Base-by-base conservation (phyloP, 2,113 vertebrate species). In the Myrmecobius fasciatus region DNA sequence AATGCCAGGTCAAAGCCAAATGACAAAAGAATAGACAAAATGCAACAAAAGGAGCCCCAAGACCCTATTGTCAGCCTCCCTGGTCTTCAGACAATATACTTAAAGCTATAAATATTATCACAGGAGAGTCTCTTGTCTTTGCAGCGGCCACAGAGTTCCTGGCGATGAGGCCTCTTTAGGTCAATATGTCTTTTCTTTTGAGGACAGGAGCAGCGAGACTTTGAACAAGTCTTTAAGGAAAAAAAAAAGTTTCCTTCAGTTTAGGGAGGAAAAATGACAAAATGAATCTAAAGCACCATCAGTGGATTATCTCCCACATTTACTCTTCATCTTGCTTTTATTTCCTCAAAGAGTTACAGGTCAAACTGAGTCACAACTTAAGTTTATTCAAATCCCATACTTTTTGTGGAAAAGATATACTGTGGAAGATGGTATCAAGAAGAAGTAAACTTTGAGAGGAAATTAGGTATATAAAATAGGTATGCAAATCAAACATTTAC, bases 111-210 rank as follows among this genome's bases (percentile, higher is more conserved):
- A 92, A 99, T 99, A 96, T 97, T 99, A 25, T 99, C 99, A 88
- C 99, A 99, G 97, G 99, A 99, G 95, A 99, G 97, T 97, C 96
- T 99, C 98, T 99, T 99, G 94, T 99, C 99, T 97, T 98, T 99
- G 98, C 99, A 99, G 97, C 99, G 99, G 25, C 99, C 99, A 83
- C 99, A 99, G 28, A 99, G 98, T 90, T 99, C 99, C 98, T 99
- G 99, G 51, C 99, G 99, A 94, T 99, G 99, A 96, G 99, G 99
- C 89, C 98, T 99, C 96, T 98, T 99, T 95, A 99, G 98, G 96
- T 99, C 99, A 60, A 99, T 99, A 91, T 99, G 99, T 93, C 99
- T 99, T 98, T 99, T 99, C 98, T 99, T 99, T 98, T 98, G 99
- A 95, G 99, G 99, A 96, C 99, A 99, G 98, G 98, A 98, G 96